Base-by-base conservation (phyloP, 2,113 vertebrate genomes). In the Otolemur garnettii region DNA sequence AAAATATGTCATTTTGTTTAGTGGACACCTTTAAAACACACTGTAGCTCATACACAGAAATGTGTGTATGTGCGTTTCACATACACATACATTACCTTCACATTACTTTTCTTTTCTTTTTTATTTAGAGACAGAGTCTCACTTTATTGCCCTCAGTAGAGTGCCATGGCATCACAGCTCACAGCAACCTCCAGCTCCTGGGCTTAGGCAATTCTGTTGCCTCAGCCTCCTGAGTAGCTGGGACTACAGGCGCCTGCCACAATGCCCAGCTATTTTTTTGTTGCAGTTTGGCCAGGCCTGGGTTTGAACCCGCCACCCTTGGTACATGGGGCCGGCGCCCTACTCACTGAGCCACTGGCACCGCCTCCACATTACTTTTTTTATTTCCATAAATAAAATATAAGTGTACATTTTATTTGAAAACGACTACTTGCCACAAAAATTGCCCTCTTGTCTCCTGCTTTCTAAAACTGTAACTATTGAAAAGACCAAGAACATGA, bases 31-130 rank as follows among this genome's bases (percentile, higher is more conserved):
- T 80, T 72, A 84, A 91, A 90, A 66, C 13, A 78, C 18, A 78
- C 28, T 78, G 38, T 38, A 38, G 38, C 38, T 38, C 38, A 38
- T 38, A 38, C 38, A 38, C 38, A 38, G 38, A 38, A 38, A 38
- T 38, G 38, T 38, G 38, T 38, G 38, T 38, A 38, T 38, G 38
- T 38, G 38, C 38, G 4, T 38, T 38, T 38, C 38, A 38, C 38
- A 38, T 38, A 38, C 38, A 38, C 38, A 38, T 38, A 38, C 38
- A 38, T 15, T 13, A 74, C 38, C 57, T 50, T 66, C 42, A 75
- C 50, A 59, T 0, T 64, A 66, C 55, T 74, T 85, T 95, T 90
- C 53, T 91, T 55, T 69, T 85, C 94, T 88, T 53, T 91, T 55
- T 74, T 85, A 94, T 90, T 53, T 57, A 80, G 45, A 50, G 45